Conservation (phyloP, 2,113 vertebrate species). For the Odobenus rosmarus region DNA sequence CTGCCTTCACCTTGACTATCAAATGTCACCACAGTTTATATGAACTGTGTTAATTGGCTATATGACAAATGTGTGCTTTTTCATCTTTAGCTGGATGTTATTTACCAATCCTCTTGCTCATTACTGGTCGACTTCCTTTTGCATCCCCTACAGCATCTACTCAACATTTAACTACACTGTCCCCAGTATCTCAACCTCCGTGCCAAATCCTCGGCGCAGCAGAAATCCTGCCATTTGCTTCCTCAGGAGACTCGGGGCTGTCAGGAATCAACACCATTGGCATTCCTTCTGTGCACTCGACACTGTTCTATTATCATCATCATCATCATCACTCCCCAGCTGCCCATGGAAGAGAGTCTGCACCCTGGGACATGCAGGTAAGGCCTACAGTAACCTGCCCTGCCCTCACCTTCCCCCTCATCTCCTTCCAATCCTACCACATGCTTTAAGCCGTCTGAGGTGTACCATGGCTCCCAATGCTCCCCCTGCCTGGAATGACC, state of each 20-base stretch:
- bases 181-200: background rate
- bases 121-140: background rate
- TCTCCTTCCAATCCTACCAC: background rate
- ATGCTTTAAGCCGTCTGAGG: background rate
- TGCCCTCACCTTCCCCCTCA: background rate
- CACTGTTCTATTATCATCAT: background rate
- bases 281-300: background rate
- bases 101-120: background rate
- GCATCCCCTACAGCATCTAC: background rate
- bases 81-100: background rate
- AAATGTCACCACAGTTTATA: background rate
- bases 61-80: background rate
- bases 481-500: background rate
- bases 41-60: background rate
- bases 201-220: background rate
- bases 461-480: background rate
- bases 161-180: background rate
- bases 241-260: background rate
- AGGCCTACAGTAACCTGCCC: background rate
- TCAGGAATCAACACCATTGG: background rate
- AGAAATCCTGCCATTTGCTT: constrained; percentile 11
- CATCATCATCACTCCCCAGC: background rate
- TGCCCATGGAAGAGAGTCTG: background rate
- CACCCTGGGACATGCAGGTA: background rate
- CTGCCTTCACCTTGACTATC: background rate